phyloP scores from a whole-genome alignment of 2,113 vertebrate species.

The Anarrhichthys ocellatus region DNA sequence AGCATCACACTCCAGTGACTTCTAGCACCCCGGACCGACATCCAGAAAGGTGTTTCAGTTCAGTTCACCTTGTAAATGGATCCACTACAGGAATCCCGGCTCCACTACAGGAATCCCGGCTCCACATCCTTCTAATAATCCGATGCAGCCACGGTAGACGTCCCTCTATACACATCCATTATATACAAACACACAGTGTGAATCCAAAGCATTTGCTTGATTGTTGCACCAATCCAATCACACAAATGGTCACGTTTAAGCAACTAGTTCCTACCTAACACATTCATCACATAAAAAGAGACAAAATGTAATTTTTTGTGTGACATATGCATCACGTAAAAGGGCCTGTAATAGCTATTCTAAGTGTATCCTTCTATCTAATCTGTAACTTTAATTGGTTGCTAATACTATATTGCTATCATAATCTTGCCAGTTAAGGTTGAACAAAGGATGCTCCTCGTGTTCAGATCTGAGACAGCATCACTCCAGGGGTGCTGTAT shows the following conservation, averaged over 20 bases:
- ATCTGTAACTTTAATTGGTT: neutral
- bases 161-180: neutral
- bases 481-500: neutral
- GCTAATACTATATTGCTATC: neutral
- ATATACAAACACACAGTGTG: neutral
- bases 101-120: too few relatives aligned
- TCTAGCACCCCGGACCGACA: neutral
- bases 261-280: too few relatives aligned
- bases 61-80: neutral
- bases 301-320: neutral
- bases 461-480: neutral
- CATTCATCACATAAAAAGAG: too few relatives aligned
- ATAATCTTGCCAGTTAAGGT: neutral
- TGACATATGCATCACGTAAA: neutral
- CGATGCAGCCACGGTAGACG: neutral
- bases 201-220: neutral
- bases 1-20: neutral
- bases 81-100: too few relatives aligned
- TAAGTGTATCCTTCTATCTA: neutral
- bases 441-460: neutral
- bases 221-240: neutral
- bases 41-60: neutral
- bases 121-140: neutral
- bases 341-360: neutral
- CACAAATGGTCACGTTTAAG: neutral